Evolutionary conservation across 2,113 vertebrate genomes (phyloP).

Genomic region (Brevimyrus niger): DNA sequence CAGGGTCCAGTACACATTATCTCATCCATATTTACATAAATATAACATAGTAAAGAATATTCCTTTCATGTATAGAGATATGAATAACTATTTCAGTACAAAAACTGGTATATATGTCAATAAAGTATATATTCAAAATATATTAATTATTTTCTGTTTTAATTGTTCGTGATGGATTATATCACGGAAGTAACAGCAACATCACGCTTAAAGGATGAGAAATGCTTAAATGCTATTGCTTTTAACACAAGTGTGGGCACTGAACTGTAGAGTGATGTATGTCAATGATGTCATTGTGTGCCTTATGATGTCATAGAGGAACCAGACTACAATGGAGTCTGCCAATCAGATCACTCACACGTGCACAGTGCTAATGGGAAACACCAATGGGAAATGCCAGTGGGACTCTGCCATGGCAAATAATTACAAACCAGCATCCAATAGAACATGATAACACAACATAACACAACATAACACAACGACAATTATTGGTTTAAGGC

Average conservation of each 20-base stretch:
- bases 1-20: neutral
- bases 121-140: neutral
- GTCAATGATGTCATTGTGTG: neutral
- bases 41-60: neutral
- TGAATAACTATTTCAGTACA: neutral
- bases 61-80: neutral
- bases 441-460: neutral
- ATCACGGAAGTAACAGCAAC: neutral
- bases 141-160: neutral
- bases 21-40: neutral
- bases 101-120: neutral
- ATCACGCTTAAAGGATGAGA: neutral
- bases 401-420: neutral
- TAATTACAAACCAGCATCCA: neutral
- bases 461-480: neutral
- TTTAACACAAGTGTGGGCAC: neutral
- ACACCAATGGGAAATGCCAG: neutral
- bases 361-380: neutral
- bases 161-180: neutral
- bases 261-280: neutral
- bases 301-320: neutral
- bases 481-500: neutral
- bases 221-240: neutral
- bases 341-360: neutral
- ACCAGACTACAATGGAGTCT: neutral